phyloP scores from a whole-genome alignment of 2,888 invertebrate species.

The Tanypteryx hageni region DNA sequence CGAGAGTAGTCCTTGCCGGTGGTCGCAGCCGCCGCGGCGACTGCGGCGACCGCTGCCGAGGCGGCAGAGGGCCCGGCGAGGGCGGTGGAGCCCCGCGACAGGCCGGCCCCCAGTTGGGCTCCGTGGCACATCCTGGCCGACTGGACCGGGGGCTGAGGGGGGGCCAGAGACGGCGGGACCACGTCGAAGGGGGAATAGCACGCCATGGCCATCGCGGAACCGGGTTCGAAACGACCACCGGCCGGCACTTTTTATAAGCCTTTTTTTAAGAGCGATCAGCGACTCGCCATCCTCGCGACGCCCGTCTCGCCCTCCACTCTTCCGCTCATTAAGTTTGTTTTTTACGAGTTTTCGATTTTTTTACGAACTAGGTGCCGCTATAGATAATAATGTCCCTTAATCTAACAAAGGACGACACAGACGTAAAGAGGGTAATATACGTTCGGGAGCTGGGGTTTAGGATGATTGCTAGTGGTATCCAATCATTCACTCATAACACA shows the following conservation, averaged over 20 bases:
- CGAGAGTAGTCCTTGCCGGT: conserved; percentile 88
- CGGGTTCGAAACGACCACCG: conserved; percentile 74
- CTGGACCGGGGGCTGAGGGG: conserved; percentile 72
- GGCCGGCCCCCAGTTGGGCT: conserved; percentile 70
- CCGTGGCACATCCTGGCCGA: conserved; percentile 65
- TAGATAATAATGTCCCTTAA: neutral
- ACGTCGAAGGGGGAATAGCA: conserved; percentile 74
- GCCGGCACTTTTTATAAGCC: conserved; percentile 69
- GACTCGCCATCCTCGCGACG: conserved; percentile 49
- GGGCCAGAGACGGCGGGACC: conserved; percentile 73
- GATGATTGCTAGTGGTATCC: neutral
- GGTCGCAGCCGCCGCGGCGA: conserved; percentile 75
- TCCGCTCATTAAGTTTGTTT: conserved; percentile 10
- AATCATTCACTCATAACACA: conserved; percentile 45
- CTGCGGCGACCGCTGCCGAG: conserved; percentile 74
- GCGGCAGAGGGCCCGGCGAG: conserved; percentile 75
- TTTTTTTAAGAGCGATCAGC: conserved; percentile 18
- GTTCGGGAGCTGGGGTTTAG: neutral
- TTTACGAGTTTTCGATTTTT: conserved; percentile 39
- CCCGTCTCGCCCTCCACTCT: neutral
- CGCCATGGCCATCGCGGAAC: conserved; percentile 72
- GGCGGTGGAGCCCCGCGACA: conserved; percentile 75
- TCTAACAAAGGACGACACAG: neutral
- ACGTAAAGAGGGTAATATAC: neutral
- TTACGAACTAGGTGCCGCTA: neutral